phyloP scores from a whole-genome alignment of 1,140 invertebrate genomes.

The Hormaphis cornu region DNA sequence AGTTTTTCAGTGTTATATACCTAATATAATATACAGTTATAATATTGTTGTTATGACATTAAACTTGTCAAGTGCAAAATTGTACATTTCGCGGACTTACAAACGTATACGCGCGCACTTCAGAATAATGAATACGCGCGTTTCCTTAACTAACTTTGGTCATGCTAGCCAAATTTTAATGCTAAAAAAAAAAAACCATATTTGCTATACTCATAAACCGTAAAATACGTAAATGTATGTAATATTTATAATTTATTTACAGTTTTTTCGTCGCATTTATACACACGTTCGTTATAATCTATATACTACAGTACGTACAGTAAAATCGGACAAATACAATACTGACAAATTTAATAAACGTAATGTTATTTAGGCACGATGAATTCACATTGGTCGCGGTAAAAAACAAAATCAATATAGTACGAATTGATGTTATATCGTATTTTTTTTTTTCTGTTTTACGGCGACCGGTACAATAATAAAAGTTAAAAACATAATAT shows the following conservation, averaged over 20 bases:
- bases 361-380: slow-evolving; percentile 24
- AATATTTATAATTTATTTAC: slow-evolving; percentile 11
- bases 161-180: slow-evolving; percentile 14
- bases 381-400: slow-evolving; percentile 22
- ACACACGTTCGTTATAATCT: neutral
- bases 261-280: neutral
- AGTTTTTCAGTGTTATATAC: neutral
- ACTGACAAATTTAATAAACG: slow-evolving; percentile 31
- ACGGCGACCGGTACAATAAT: too few relatives aligned
- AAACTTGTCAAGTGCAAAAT: too few relatives aligned
- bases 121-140: too few relatives aligned
- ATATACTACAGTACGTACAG: neutral
- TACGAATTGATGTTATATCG: too few relatives aligned
- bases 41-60: too few relatives aligned
- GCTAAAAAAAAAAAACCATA: slow-evolving; percentile 12
- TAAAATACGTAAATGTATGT: slow-evolving; percentile 2
- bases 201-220: neutral
- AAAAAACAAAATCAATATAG: neutral
- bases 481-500: too few relatives aligned
- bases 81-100: too few relatives aligned
- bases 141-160: slow-evolving; percentile 30
- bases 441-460: too few relatives aligned
- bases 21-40: neutral
- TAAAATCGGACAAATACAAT: slow-evolving; percentile 26
- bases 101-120: too few relatives aligned